phyloP scores from a whole-genome alignment of 2,888 invertebrate species.

The Baronia brevicornis region DNA sequence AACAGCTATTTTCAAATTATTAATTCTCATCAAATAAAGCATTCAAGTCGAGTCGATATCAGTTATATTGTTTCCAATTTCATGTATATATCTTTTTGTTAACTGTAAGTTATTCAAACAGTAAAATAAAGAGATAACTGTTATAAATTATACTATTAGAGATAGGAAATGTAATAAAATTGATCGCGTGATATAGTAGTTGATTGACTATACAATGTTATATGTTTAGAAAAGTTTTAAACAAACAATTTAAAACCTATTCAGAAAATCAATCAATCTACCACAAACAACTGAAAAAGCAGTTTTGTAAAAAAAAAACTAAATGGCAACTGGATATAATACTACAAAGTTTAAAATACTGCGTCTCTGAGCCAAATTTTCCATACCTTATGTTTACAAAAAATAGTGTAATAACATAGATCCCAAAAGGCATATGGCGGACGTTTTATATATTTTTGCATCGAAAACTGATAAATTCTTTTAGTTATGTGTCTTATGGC shows the following conservation, averaged over 20 bases:
- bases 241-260: slow-evolving; percentile 8
- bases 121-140: too few species aligned
- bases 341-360: slow-evolving; percentile 33
- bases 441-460: slow-evolving; percentile 77
- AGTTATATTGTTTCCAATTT: too few species aligned
- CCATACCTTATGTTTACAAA: slow-evolving; percentile 18
- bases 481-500: slow-evolving; percentile 75
- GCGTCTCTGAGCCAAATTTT: slow-evolving; percentile 11
- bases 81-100: too few species aligned
- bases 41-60: too few species aligned
- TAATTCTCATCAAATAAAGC: too few species aligned
- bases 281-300: slow-evolving; percentile 35
- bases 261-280: slow-evolving; percentile 6
- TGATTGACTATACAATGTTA: too few species aligned
- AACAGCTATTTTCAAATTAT: too few species aligned
- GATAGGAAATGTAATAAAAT: too few species aligned
- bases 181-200: too few species aligned
- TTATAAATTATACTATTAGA: too few species aligned
- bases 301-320: slow-evolving; percentile 39
- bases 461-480: slow-evolving; percentile 75
- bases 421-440: slow-evolving; percentile 76
- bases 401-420: slow-evolving; percentile 48
- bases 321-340: slow-evolving; percentile 62
- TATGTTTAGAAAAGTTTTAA: too few species aligned
- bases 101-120: too few species aligned